Evolutionary conservation across 30 jellyfish, hydroid and myxozoan species (phyloP).

Genomic region (Calvadosia cruxmelitensis): DNA sequence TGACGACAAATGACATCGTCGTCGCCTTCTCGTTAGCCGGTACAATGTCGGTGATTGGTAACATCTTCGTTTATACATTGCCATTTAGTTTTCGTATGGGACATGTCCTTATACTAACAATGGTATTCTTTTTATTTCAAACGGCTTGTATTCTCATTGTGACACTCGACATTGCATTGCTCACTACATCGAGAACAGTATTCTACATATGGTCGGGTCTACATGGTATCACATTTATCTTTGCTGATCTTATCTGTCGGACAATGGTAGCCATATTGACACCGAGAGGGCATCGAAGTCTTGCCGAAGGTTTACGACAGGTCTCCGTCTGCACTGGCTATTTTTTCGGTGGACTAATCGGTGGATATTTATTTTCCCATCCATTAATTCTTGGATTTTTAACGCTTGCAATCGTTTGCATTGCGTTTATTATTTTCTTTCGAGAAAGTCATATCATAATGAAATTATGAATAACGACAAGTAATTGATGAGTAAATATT

Average conservation of each 20-base stretch:
- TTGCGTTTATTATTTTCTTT: background rate
- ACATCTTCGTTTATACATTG: background rate
- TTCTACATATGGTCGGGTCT: background rate
- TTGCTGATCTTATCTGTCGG: background rate
- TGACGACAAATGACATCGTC: background rate
- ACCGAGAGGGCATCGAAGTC: background rate
- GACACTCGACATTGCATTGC: background rate
- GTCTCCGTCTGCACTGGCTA: background rate
- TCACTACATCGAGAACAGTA: background rate
- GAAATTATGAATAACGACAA: background rate
- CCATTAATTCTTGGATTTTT: background rate
- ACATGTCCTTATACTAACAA: background rate
- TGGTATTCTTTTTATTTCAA: background rate
- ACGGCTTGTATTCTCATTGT: background rate
- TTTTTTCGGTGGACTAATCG: background rate
- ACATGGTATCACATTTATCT: background rate
- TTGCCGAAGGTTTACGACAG: background rate
- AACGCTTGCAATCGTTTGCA: background rate
- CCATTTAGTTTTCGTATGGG: conserved; percentile 1
- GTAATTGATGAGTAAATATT: no score
- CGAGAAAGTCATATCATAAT: background rate
- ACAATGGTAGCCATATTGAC: background rate
- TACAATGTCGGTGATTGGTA: background rate
- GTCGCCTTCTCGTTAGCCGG: background rate
- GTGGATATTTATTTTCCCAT: background rate